phyloP scores from a whole-genome alignment of 2,113 vertebrate genomes.

The Chaetodon trifascialis region DNA sequence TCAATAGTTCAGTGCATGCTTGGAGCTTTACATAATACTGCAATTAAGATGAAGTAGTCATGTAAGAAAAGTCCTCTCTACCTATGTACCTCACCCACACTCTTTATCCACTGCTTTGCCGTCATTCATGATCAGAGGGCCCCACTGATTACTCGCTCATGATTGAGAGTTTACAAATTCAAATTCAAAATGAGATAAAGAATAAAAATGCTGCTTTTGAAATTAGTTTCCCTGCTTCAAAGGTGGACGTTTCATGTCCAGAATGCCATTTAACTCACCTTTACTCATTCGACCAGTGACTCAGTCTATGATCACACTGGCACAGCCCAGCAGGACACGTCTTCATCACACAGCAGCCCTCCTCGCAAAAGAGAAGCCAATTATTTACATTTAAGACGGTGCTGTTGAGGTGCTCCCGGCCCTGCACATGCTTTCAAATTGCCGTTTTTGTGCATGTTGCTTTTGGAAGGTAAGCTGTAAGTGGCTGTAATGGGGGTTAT shows the following conservation, averaged over 20 bases:
- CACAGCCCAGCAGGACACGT: neutral
- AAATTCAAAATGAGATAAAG: neutral
- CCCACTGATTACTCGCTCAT: neutral
- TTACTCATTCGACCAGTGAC: slow-evolving; percentile 4
- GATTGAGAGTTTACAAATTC: neutral
- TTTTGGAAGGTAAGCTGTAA: slow-evolving; percentile 18
- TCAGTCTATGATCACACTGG: neutral
- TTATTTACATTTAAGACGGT: slow-evolving; percentile 27
- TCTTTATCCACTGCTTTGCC: neutral
- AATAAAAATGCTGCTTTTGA: neutral
- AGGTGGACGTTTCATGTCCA: neutral
- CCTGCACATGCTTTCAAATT: slow-evolving; percentile 11
- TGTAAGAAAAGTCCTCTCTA: neutral
- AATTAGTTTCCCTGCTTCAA: neutral
- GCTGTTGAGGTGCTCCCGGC: neutral
- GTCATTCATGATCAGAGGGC: neutral
- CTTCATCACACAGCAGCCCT: neutral
- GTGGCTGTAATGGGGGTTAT: slow-evolving; percentile 26
- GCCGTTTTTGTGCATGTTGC: neutral
- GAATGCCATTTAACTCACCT: neutral
- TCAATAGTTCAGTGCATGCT: too few relatives aligned
- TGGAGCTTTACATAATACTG: neutral
- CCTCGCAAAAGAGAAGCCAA: slow-evolving; percentile 9
- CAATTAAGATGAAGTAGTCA: neutral
- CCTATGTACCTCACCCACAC: neutral